A percentile compares a stretch with the other conserved stretches of the same genome.
These are phyloP conservation scores for Asbolus verrucosus DNA, from an alignment of 1,140 invertebrate genomes.

Conservation along the genomic window DNA sequence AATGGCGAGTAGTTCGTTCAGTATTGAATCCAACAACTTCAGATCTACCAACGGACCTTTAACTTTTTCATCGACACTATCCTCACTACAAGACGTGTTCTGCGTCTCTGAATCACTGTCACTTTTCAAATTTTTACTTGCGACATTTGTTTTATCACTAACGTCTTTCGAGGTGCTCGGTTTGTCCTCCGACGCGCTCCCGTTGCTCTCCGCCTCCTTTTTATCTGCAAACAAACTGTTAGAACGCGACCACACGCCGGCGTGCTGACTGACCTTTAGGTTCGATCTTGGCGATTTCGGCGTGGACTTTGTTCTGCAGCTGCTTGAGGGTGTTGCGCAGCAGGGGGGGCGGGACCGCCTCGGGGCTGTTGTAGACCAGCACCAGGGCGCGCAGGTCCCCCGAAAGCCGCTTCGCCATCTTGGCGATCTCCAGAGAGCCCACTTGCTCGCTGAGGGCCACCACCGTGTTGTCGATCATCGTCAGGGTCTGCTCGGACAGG, in stretches of 20 bases:
- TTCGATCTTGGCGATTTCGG: conserved; percentile 52
- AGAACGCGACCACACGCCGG: neutral
- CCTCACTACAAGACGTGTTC: conserved; percentile 53
- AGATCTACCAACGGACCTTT: conserved; percentile 54
- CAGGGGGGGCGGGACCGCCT: conserved; percentile 59
- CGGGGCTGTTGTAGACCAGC: conserved; percentile 68
- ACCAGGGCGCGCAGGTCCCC: conserved; percentile 70
- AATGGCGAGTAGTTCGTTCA: conserved; percentile 61
- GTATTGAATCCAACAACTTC: conserved; percentile 58
- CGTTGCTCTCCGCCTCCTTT: neutral
- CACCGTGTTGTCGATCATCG: conserved; percentile 71
- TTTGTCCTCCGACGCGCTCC: conserved; percentile 33
- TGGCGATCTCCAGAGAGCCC: conserved; percentile 67
- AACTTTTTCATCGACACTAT: conserved; percentile 52
- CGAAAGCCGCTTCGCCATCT: conserved; percentile 67
- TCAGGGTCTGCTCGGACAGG: conserved; percentile 71
- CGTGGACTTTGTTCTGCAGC: conserved; percentile 53
- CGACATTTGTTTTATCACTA: conserved; percentile 13
- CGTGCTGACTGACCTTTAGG: too few species aligned
- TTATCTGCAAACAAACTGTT: conserved; percentile 28
- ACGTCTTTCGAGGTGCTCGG: conserved; percentile 49
- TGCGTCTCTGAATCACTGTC: conserved; percentile 59
- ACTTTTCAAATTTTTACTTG: conserved; percentile 43
- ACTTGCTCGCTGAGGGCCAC: conserved; percentile 69
- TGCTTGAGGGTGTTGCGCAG: conserved; percentile 59